A percentile compares a stretch with the other conserved stretches of the same genome.
phyloP scores from a whole-genome alignment of 1,140 invertebrate genomes.

The Zaprionus taronus region DNA sequence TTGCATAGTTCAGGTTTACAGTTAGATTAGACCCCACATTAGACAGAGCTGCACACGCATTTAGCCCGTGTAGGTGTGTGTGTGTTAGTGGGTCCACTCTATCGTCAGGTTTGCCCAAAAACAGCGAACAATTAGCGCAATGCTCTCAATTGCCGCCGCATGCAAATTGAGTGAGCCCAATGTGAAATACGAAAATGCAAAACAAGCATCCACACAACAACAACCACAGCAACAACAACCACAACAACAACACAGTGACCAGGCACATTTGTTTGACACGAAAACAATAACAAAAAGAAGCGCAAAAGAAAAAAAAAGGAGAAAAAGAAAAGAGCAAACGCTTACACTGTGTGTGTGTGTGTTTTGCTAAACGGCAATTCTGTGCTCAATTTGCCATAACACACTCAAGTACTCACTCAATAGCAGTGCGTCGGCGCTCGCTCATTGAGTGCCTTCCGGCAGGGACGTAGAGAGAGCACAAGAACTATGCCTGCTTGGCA shows the following conservation, averaged over 20 bases:
- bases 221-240: slow-evolving; percentile 13
- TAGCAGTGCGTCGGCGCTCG: slow-evolving; percentile 37
- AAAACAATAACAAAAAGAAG: slow-evolving; percentile 71
- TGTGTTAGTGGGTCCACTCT: slow-evolving; percentile 9
- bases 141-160: slow-evolving; percentile 53
- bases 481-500: neutral
- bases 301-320: slow-evolving; percentile 40
- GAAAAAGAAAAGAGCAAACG: slow-evolving; percentile 24
- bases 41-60: neutral
- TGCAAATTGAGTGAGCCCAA: slow-evolving; percentile 44
- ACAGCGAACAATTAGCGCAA: slow-evolving; percentile 57
- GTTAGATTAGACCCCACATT: slow-evolving; percentile 38
- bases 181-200: slow-evolving; percentile 31
- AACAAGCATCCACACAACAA: slow-evolving; percentile 8
- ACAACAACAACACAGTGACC: slow-evolving; percentile 21
- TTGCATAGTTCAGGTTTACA: slow-evolving; percentile 55
- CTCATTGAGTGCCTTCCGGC: slow-evolving; percentile 10
- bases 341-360: slow-evolving; percentile 20
- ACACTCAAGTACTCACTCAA: slow-evolving; percentile 35
- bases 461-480: neutral
- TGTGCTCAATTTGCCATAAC: slow-evolving; percentile 22
- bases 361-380: slow-evolving; percentile 17
- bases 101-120: slow-evolving; percentile 45
- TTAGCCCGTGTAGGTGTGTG: neutral
- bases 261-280: slow-evolving; percentile 60